Evolutionary conservation across 1,140 invertebrate species (phyloP).

Genomic region (Zaprionus davidi): DNA sequence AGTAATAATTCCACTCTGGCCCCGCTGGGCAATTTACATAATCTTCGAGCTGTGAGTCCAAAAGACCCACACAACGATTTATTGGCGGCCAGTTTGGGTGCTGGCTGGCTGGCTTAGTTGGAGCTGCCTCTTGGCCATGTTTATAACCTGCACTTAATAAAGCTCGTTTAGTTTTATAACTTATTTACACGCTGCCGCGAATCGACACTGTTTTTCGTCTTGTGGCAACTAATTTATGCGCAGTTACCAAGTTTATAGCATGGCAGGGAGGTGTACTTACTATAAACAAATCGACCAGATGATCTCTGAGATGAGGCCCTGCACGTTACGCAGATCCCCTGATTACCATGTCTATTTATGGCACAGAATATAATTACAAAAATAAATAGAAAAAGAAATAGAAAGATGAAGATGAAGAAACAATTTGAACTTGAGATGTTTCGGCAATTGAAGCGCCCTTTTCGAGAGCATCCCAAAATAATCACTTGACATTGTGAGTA

Average conservation of each 20-base stretch:
- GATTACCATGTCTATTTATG: constrained; percentile 14
- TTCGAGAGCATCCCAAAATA: constrained; percentile 16
- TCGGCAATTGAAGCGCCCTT: constrained; percentile 31
- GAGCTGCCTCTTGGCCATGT: constrained; percentile 32
- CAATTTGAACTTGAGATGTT: constrained; percentile 40
- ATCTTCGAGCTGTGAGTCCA: constrained; percentile 24
- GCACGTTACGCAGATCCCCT: background rate
- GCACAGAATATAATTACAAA: background rate
- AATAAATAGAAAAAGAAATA: constrained; percentile 4
- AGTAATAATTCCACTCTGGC: constrained; percentile 14
- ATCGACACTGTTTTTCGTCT: constrained; percentile 1
- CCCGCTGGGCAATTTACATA: constrained; percentile 38
- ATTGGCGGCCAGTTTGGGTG: constrained; percentile 34
- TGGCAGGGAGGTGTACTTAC: background rate
- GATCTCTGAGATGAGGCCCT: background rate
- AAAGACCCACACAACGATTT: constrained; percentile 25
- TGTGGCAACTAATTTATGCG: constrained; percentile 30
- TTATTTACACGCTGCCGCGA: constrained; percentile 36
- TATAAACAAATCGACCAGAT: constrained; percentile 1
- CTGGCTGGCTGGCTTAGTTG: background rate
- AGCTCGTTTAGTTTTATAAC: constrained; percentile 51
- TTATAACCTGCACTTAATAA: constrained; percentile 49
- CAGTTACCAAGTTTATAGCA: constrained; percentile 18
- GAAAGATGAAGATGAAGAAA: constrained; percentile 3
- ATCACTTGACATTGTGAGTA: constrained; percentile 52